Evolutionary conservation across 1,140 invertebrate genomes (phyloP).

Genomic region (Druon quercuslanigerum): DNA sequence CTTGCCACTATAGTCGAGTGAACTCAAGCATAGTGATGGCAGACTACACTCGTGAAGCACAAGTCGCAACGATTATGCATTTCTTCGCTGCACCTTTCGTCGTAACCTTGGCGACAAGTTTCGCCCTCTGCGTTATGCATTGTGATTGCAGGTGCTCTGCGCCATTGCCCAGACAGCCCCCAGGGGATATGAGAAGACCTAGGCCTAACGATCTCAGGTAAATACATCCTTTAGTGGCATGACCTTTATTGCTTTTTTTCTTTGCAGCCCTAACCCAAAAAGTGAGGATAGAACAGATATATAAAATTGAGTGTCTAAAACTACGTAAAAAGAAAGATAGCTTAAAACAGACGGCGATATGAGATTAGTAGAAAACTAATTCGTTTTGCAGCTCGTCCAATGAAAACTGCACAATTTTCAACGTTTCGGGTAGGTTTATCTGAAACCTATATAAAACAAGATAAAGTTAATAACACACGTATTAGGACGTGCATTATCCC

Average conservation of each 20-base stretch:
- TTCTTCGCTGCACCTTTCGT: constrained; percentile 89
- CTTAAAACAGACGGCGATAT: too few relatives aligned
- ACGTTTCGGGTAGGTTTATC: too few relatives aligned
- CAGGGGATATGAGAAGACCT: constrained; percentile 72
- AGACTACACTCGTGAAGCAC: constrained; percentile 86
- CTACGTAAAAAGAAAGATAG: too few relatives aligned
- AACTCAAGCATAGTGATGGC: constrained; percentile 88
- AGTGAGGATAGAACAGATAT: background rate
- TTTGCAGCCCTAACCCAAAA: constrained; percentile 27
- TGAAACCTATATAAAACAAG: too few relatives aligned
- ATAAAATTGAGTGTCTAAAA: too few relatives aligned
- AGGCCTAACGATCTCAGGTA: constrained; percentile 80
- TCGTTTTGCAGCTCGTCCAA: too few relatives aligned
- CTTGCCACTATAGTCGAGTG: constrained; percentile 89
- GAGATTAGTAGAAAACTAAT: too few relatives aligned
- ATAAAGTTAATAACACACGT: too few relatives aligned
- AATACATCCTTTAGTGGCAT: constrained; percentile 32
- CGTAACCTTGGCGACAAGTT: constrained; percentile 87
- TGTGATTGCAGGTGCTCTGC: constrained; percentile 84
- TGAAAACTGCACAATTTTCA: too few relatives aligned
- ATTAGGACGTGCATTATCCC: too few relatives aligned
- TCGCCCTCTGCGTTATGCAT: constrained; percentile 88
- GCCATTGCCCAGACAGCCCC: constrained; percentile 73
- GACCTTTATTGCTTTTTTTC: constrained; percentile 34
- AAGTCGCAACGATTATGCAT: constrained; percentile 86